Conservation (phyloP, 1,140 invertebrate genomes). For the Drosophila micromelanica region DNA sequence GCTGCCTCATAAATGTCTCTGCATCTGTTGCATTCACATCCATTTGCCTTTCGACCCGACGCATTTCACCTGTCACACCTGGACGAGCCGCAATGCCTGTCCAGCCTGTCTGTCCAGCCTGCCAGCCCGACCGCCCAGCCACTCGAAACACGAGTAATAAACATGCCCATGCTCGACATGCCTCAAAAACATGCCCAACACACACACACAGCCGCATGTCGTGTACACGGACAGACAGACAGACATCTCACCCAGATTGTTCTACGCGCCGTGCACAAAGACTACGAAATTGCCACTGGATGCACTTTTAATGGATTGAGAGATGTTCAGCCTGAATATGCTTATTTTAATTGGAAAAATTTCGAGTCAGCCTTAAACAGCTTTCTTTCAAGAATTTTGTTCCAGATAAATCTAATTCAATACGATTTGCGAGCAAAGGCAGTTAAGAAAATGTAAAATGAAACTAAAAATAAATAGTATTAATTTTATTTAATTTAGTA, state of each 20-base stretch:
- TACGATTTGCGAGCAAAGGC: no score
- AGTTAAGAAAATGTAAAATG: no score
- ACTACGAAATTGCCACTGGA: conserved; percentile 8
- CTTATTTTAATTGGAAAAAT: no score
- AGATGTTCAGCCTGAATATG: background rate
- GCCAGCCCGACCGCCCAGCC: conserved; percentile 6
- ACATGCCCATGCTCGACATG: conserved; percentile 43
- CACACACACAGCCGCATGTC: conserved; percentile 36
- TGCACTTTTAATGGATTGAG: conserved; percentile 15
- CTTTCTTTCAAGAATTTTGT: no score
- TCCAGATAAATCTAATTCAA: no score
- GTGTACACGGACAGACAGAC: conserved; percentile 27
- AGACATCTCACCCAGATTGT: conserved; percentile 5
- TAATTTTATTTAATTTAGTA: no score
- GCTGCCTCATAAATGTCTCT: conserved; percentile 32
- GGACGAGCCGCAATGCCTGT: conserved; percentile 4
- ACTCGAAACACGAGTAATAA: conserved; percentile 40
- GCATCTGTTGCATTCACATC: conserved; percentile 15
- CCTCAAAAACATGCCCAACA: conserved; percentile 41
- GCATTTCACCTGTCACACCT: conserved; percentile 36
- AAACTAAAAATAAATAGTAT: no score
- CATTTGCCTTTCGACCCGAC: conserved; percentile 4
- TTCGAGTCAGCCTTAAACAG: no score
- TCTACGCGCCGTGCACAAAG: conserved; percentile 1
- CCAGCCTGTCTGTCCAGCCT: background rate